These are phyloP conservation scores for Ormyrus rosae DNA, from an alignment of 2,888 invertebrate genomes.

Conservation along the genomic window DNA sequence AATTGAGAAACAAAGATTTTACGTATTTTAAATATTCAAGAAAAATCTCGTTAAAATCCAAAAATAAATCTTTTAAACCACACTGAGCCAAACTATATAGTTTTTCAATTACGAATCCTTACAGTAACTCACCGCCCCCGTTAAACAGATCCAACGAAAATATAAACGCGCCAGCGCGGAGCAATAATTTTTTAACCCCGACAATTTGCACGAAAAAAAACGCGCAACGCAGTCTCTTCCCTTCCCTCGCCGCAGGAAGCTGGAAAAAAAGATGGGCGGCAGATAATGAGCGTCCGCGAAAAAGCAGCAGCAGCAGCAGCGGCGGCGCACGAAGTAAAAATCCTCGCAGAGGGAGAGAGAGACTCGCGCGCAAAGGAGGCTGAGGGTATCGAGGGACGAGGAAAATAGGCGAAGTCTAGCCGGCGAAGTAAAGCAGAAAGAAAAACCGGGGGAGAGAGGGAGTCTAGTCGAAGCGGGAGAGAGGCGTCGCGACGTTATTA, in stretches of 20 bases:
- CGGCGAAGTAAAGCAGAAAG: not conserved
- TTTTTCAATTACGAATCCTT: too few relatives aligned
- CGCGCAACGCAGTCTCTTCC: too few relatives aligned
- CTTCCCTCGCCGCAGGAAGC: not conserved
- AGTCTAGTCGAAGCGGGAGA: slow-evolving; percentile 39
- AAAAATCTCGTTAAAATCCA: too few relatives aligned
- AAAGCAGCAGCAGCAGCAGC: not conserved
- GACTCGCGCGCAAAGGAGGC: not conserved
- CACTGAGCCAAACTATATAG: too few relatives aligned
- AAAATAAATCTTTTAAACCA: too few relatives aligned
- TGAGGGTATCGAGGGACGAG: slow-evolving; percentile 15
- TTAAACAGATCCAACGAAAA: too few relatives aligned
- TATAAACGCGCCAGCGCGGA: too few relatives aligned
- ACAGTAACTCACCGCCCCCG: too few relatives aligned
- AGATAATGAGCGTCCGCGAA: not conserved
- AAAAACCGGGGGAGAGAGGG: not conserved
- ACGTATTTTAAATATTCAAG: too few relatives aligned
- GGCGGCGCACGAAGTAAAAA: slow-evolving; percentile 3
- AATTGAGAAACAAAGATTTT: too few relatives aligned
- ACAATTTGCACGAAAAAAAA: too few relatives aligned
- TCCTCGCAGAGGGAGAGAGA: not conserved
- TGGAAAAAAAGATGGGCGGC: not conserved
- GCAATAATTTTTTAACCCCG: too few relatives aligned
- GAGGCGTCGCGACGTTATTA: slow-evolving; percentile 68
- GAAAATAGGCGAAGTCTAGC: not conserved